These are phyloP conservation scores for Solenopsis fugax DNA, from an alignment of 1,140 invertebrate genomes.

Conservation along the genomic window DNA sequence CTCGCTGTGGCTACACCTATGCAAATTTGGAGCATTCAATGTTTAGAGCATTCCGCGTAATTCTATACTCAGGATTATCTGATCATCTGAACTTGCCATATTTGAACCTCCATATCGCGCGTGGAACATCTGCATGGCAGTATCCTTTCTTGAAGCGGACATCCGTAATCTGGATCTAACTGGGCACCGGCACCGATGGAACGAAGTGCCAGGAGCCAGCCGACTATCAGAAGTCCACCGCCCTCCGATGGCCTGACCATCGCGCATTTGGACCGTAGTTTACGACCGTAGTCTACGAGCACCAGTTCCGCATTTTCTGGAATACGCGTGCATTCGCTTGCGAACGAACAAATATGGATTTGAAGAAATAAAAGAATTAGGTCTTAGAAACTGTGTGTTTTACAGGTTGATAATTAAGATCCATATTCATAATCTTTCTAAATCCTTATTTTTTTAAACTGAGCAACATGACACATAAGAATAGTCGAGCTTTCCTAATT, in stretches of 20 bases:
- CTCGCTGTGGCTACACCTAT: conserved; percentile 95
- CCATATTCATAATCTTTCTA: not conserved
- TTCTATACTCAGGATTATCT: not conserved
- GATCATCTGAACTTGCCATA: conserved; percentile 87
- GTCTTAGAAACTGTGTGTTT: not conserved
- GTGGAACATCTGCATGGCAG: conserved; percentile 90
- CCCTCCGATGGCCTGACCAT: conserved; percentile 83
- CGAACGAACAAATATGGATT: not conserved
- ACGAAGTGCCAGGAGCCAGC: conserved; percentile 76
- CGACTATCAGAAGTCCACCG: conserved; percentile 77
- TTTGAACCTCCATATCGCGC: conserved; percentile 89
- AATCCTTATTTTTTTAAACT: not conserved
- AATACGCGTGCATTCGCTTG: conserved; percentile 14
- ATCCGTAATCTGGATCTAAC: conserved; percentile 85
- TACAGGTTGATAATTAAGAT: not conserved
- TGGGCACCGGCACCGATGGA: conserved; percentile 69
- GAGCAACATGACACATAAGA: not conserved
- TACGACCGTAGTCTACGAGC: conserved; percentile 62
- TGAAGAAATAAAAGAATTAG: not conserved
- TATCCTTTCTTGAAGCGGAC: conserved; percentile 89
- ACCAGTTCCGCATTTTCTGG: conserved; percentile 69
- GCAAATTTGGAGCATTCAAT: conserved; percentile 6
- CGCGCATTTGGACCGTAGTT: conserved; percentile 81
- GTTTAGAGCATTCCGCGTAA: not conserved
- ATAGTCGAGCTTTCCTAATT: conserved; percentile 12